A percentile compares a stretch with the other conserved stretches of the same genome.
These are phyloP conservation scores for Biston stratarius DNA, from an alignment of 2,888 invertebrate genomes.

Conservation along the genomic window DNA sequence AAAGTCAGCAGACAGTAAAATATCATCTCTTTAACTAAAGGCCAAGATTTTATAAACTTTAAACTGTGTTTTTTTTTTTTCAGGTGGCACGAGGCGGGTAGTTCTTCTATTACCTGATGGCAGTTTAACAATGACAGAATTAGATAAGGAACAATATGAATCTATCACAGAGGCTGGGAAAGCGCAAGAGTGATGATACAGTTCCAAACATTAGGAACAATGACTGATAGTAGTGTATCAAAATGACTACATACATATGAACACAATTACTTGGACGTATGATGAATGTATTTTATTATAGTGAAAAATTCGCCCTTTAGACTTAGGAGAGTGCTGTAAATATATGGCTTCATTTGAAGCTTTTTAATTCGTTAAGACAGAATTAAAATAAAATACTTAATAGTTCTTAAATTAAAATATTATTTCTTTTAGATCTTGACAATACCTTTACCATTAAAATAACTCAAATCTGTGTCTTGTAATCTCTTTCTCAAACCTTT, in stretches of 20 bases:
- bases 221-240: constrained; percentile 20
- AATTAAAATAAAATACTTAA: neutral
- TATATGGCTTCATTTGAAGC: neutral
- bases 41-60: neutral
- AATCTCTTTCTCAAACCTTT: neutral
- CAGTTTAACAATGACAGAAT: constrained; percentile 94
- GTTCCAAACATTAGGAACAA: neutral
- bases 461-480: neutral
- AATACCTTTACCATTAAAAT: constrained; percentile 1
- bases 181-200: constrained; percentile 79
- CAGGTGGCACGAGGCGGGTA: constrained; percentile 94
- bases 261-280: constrained; percentile 1
- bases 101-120: constrained; percentile 94
- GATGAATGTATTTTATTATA: neutral
- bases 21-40: neutral
- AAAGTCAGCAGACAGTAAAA: no score
- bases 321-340: constrained; percentile 2
- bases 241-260: constrained; percentile 8
- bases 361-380: neutral
- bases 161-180: constrained; percentile 87
- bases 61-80: constrained; percentile 14
- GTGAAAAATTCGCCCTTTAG: neutral
- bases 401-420: no score
- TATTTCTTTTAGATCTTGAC: neutral
- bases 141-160: constrained; percentile 94